Base-by-base conservation (phyloP, 2,113 vertebrate species). In the Bujurquina vittata region DNA sequence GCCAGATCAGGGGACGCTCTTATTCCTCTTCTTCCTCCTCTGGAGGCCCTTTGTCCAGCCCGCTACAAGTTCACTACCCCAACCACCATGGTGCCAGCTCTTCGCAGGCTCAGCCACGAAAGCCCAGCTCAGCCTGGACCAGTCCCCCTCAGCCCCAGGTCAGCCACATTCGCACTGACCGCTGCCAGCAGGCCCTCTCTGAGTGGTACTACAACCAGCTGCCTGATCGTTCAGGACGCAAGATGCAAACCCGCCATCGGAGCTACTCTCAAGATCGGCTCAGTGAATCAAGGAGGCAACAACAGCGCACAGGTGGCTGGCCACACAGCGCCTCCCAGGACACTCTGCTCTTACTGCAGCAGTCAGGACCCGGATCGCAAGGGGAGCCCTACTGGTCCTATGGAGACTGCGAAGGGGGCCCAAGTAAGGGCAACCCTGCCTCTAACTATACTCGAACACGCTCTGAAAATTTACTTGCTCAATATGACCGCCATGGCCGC, bases 311-410 rank as follows among this genome's bases (percentile, higher is more conserved):
- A 1, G 96, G 93, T 0, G 96, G 93, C 0, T 98, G 97, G 97
- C 96, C 97, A 1, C 97, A 98, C 91, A 98, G 98, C 75, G 96
- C 97, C 73, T 99, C 98, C 12, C 97, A 99, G 89, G 98, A 98
- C 90, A 97, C 98, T 7, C 90, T 99, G 79, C 92, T 97, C 83
- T 90, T 97, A 80, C 95, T 94, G 82, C 96, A 94, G 95, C 93
- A 93, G 87, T 91, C 93, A 1, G 93, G 93, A 52, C 85, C 90
- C 0, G 93, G 89, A 22, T 89, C 89, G 2, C 91, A 94, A 0
- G 86, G 87, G 1, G 95, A 95, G 52, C 93, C 93, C 55, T 86
- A 92, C 79, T 94, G 94, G 92, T 67, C 89, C 10, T 89, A 91
- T 0, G 86, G 79, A 49, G 94, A 94, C 37, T 92, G 93, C 84